phyloP scores from a whole-genome alignment of 2,888 invertebrate species.

The Caprella mutica region DNA sequence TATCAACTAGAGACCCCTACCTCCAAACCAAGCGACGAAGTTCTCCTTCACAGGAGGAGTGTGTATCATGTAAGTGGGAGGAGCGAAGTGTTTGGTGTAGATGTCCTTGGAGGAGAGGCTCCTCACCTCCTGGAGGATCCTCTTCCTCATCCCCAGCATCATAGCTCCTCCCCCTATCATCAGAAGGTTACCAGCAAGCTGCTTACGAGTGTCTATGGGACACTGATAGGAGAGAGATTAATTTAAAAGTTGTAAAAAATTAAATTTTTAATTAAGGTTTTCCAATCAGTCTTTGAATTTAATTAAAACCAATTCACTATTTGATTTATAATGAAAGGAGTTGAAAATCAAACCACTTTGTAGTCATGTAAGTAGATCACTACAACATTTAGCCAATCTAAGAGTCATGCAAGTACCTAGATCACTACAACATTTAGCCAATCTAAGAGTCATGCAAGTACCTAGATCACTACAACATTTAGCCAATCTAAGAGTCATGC shows the following conservation, averaged over 20 bases:
- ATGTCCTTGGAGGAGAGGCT: slow-evolving; percentile 51
- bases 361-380: no score
- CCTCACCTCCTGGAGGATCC: slow-evolving; percentile 65
- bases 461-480: no score
- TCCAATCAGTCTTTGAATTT: no score
- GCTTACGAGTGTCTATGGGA: slow-evolving; percentile 65
- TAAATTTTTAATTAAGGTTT: no score
- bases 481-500: no score
- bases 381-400: no score
- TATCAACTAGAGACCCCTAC: slow-evolving; percentile 42
- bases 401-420: no score
- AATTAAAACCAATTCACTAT: no score
- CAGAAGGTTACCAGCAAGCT: slow-evolving; percentile 69
- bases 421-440: no score
- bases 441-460: no score
- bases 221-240: slow-evolving; percentile 47
- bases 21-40: slow-evolving; percentile 76
- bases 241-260: neutral
- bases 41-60: slow-evolving; percentile 65
- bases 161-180: slow-evolving; percentile 76
- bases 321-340: no score
- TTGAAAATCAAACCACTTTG: no score
- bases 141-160: slow-evolving; percentile 67
- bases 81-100: slow-evolving; percentile 50
- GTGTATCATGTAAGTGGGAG: slow-evolving; percentile 67